phyloP scores from a whole-genome alignment of 2,888 invertebrate species.

The Embidobia sp. region DNA sequence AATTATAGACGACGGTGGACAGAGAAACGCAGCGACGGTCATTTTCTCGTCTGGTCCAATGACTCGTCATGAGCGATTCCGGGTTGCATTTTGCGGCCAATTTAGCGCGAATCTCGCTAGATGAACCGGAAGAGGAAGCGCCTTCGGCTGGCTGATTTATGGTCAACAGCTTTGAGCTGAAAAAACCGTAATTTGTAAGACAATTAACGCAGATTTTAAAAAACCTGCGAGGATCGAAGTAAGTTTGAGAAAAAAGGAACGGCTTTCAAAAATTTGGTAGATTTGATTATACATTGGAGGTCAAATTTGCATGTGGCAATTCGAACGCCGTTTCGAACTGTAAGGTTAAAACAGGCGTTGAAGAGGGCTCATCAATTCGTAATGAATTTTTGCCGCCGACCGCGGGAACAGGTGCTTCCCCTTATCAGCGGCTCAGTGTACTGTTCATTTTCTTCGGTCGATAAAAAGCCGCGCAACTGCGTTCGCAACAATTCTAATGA shows the following conservation, averaged over 20 bases:
- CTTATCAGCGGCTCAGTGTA: conserved; percentile 37
- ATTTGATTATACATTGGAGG: too few relatives aligned
- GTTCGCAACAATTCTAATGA: conserved; percentile 32
- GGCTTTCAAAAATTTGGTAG: too few relatives aligned
- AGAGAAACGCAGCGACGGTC: conserved; percentile 14
- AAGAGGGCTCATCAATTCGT: too few relatives aligned
- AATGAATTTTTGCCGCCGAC: conserved; percentile 9
- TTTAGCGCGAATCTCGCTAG: conserved; percentile 14
- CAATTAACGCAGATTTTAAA: too few relatives aligned
- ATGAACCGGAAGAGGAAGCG: conserved; percentile 6
- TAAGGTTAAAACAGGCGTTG: too few relatives aligned
- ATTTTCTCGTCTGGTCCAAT: conserved; percentile 35
- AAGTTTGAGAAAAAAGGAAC: too few relatives aligned
- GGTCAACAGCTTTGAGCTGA: background rate
- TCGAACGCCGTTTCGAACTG: too few relatives aligned
- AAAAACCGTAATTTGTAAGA: too few relatives aligned
- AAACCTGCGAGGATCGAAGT: too few relatives aligned
- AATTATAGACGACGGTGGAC: conserved; percentile 34
- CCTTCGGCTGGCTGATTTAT: too few relatives aligned
- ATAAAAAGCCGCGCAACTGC: conserved; percentile 35
- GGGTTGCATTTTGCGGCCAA: conserved; percentile 17
- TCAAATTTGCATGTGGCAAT: too few relatives aligned
- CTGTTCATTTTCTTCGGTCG: conserved; percentile 56
- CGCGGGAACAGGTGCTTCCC: conserved; percentile 32
- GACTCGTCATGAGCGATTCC: conserved; percentile 20